phyloP scores from a whole-genome alignment of 2,888 invertebrate genomes.

The Macrosiphum euphorbiae region DNA sequence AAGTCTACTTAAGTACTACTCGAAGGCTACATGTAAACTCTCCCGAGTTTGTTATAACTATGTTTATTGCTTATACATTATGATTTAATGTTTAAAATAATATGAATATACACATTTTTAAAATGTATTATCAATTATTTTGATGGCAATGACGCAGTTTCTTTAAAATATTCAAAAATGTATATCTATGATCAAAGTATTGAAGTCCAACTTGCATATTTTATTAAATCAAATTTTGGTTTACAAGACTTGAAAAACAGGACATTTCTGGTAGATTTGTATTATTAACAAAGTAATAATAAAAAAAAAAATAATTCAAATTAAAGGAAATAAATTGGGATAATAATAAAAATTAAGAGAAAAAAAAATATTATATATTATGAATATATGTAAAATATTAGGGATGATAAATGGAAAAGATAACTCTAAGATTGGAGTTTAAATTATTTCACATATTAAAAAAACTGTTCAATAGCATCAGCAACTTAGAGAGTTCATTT shows the following conservation, averaged over 20 bases:
- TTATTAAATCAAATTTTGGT: conserved; percentile 4
- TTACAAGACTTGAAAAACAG: conserved; percentile 8
- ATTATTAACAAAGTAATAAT: background rate
- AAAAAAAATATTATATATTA: too few relatives aligned
- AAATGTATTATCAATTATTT: background rate
- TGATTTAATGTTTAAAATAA: too few relatives aligned
- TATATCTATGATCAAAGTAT: background rate
- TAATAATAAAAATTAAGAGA: too few relatives aligned
- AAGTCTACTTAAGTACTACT: too few relatives aligned
- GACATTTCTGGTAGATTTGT: background rate
- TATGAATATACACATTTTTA: too few relatives aligned
- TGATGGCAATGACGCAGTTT: background rate
- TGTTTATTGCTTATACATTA: too few relatives aligned
- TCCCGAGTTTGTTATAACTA: too few relatives aligned
- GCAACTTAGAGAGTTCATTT: too few relatives aligned
- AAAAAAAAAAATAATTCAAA: conserved; percentile 20
- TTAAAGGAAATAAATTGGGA: background rate
- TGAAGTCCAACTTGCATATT: background rate
- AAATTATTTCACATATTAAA: too few relatives aligned
- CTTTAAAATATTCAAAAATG: background rate
- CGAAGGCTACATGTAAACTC: too few relatives aligned
- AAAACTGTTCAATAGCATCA: too few relatives aligned
- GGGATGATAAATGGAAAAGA: background rate
- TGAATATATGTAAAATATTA: background rate
- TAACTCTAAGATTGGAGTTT: too few relatives aligned